Evolutionary conservation across 2,888 invertebrate species (phyloP), one percentile per base, ranked within the genome.

Genomic region (Mamestra brassicae): DNA sequence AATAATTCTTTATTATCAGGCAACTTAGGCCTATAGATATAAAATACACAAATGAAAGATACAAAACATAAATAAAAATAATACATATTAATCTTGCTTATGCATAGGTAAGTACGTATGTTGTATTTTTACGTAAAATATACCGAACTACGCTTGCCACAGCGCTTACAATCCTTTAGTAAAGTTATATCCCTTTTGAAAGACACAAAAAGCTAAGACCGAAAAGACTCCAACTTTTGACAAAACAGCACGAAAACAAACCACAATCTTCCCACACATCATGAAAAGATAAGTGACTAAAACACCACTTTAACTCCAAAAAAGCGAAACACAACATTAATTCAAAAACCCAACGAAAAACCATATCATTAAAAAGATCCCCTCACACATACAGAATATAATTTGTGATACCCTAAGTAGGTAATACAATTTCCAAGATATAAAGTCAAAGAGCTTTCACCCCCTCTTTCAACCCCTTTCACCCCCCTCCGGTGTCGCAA

Each of bases 401-500:
- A 90, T 89, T 88, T 87, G 82, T 84, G 84, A 85, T 88, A 88
- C 88, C 85, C 89, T 90, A 92, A 93, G 90, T 90, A 90, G 84
- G 88, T 94, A 94, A 94, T 93, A 93, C 90, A 93, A 95, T 94
- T 95, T 94, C 90, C 90, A 92, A 93, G 93, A 92, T 92, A 90
- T 89, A 91, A 93, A 94, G 94, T 95, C 95, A 95, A 95, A 94
- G 93, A 93, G 94, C 90, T 82, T 71, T 81, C 80, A 76, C 68
- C 77, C 71, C 63, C 74, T 64, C 74, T 69, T 78, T 74, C 76
- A 76, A 75, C 85, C 77, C 78, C 38, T 26, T 50, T 57, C 72
- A 65, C 76, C 80, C 80, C 83, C 79, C 76, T 76, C 76, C 82
- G 80, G 89, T 91, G 92, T 90, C 93, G 94, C 92, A 93, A 94